phyloP scores from a whole-genome alignment of 2,113 vertebrate genomes.

The Coracopsis vasa region DNA sequence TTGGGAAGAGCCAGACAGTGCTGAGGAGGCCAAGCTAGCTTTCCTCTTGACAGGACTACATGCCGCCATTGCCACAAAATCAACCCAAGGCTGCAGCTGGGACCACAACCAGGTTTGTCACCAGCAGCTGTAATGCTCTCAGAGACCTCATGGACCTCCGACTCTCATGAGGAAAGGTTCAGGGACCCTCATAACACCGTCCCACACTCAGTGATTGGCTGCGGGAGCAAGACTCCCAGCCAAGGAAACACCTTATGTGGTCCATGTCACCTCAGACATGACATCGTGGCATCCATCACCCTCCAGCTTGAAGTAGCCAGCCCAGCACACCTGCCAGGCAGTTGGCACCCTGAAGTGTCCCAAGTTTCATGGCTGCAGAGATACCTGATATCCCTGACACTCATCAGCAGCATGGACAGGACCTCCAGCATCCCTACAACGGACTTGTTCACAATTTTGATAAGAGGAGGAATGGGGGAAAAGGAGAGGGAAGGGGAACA shows the following conservation, averaged over 20 bases:
- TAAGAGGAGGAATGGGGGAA: neutral
- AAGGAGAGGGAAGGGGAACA: rapidly evolving
- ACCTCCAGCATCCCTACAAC: neutral
- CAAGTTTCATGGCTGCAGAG: neutral
- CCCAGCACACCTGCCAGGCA: rapidly evolving
- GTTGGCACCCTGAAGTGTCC: neutral
- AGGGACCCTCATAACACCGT: neutral
- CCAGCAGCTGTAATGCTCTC: neutral
- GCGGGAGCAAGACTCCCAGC: rapidly evolving
- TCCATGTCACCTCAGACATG: neutral
- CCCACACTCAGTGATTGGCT: neutral
- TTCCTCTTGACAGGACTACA: neutral
- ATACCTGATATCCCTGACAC: neutral
- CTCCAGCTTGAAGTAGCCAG: neutral
- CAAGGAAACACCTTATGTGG: neutral
- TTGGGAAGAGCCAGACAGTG: neutral
- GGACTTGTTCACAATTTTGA: neutral
- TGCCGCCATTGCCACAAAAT: rapidly evolving
- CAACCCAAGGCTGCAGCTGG: rapidly evolving
- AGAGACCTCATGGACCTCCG: neutral
- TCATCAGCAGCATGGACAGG: neutral
- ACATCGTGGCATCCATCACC: rapidly evolving
- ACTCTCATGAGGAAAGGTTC: neutral
- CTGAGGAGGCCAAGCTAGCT: neutral
- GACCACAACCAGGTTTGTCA: neutral